phyloP scores from a whole-genome alignment of 1,140 invertebrate species.

The Chlorops oryzae region DNA sequence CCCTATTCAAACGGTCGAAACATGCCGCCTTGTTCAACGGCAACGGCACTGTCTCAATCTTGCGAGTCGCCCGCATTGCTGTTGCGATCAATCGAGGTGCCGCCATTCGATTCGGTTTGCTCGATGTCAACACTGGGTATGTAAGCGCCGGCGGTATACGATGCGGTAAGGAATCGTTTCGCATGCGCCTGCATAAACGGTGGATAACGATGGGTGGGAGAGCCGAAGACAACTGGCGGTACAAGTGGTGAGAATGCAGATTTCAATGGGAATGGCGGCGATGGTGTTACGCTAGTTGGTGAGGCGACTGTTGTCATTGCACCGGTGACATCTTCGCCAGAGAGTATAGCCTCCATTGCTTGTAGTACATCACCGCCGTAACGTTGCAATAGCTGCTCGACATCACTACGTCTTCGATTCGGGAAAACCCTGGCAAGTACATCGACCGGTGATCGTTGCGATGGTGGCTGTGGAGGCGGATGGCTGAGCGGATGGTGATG shows the following conservation, averaged over 20 bases:
- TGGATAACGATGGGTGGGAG: constrained; percentile 47
- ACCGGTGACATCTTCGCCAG: constrained; percentile 53
- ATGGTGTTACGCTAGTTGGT: constrained; percentile 36
- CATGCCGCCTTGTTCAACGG: constrained; percentile 20
- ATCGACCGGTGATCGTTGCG: constrained; percentile 64
- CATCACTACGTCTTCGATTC: constrained; percentile 70
- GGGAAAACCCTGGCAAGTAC: constrained; percentile 77
- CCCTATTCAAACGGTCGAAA: constrained; percentile 34
- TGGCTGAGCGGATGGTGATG: constrained; percentile 22
- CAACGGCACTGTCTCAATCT: constrained; percentile 28
- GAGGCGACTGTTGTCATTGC: constrained; percentile 13
- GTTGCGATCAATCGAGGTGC: constrained; percentile 24
- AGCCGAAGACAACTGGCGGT: constrained; percentile 51
- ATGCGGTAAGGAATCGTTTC: constrained; percentile 67
- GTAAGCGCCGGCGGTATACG: constrained; percentile 76
- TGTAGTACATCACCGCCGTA: constrained; percentile 80
- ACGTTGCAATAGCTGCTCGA: constrained; percentile 72
- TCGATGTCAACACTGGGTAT: constrained; percentile 61
- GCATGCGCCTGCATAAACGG: constrained; percentile 52
- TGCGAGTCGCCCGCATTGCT: constrained; percentile 29
- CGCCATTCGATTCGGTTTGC: constrained; percentile 40
- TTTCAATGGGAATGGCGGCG: constrained; percentile 52
- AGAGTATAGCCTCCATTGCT: constrained; percentile 82
- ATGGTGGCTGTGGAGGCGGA: constrained; percentile 28
- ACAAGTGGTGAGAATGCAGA: constrained; percentile 69